Evolutionary conservation across 2,113 vertebrate species (phyloP).

Genomic region (Alces alces): DNA sequence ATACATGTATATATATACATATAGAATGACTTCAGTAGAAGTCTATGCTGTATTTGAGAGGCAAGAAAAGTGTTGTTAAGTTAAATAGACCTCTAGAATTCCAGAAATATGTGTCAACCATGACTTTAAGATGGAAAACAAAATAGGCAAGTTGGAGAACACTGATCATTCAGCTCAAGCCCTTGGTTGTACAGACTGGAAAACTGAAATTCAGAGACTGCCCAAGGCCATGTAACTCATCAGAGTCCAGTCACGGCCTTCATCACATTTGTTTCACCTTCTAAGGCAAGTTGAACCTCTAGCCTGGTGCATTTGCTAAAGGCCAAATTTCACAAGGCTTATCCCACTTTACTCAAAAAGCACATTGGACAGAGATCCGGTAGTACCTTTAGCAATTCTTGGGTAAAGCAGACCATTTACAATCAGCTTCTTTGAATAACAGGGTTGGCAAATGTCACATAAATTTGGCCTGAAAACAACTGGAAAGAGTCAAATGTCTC

Average conservation of each 20-base stretch:
- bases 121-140: neutral
- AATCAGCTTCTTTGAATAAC: slow-evolving; percentile 14
- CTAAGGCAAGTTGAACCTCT: neutral
- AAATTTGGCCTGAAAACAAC: neutral
- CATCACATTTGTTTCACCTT: neutral
- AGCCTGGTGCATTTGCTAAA: neutral
- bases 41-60: neutral
- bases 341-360: neutral
- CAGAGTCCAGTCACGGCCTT: neutral
- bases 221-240: neutral
- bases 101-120: neutral
- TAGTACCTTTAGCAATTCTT: slow-evolving; percentile 16
- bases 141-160: neutral
- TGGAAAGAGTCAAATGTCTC: neutral
- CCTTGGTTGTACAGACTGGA: neutral
- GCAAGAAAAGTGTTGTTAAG: neutral
- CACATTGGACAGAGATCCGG: neutral
- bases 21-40: neutral
- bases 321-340: neutral
- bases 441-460: neutral
- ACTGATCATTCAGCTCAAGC: neutral
- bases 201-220: neutral
- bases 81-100: neutral
- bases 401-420: slow-evolving; percentile 5
- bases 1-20: no score